Evolutionary conservation across 1,140 invertebrate genomes (phyloP).

Genomic region (Hesperophylax magnus): DNA sequence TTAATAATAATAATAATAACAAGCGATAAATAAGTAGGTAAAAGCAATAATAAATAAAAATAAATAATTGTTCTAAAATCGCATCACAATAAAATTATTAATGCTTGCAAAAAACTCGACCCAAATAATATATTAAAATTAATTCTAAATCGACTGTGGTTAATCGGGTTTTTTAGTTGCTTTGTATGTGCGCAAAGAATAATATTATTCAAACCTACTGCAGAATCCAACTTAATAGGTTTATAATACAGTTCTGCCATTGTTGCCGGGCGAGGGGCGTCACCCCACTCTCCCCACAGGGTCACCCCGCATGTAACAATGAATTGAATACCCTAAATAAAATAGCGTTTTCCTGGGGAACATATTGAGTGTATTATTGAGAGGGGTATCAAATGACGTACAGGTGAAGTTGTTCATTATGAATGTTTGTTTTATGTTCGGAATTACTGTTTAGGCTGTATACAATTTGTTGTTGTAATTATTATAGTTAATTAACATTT

Average conservation of each 20-base stretch:
- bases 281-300: conserved; percentile 5
- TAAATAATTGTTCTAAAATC: no score
- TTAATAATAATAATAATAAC: no score
- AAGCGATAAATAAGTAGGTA: no score
- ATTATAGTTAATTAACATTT: no score
- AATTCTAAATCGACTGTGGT: no score
- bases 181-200: background rate
- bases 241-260: conserved; percentile 43
- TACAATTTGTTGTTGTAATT: no score
- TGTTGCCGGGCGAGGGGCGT: conserved; percentile 9
- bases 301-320: background rate
- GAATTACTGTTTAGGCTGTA: no score
- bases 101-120: no score
- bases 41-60: no score
- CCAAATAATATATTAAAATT: no score
- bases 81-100: no score
- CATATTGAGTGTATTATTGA: conserved; percentile 12
- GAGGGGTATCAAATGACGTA: background rate
- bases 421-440: background rate
- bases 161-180: no score
- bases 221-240: conserved; percentile 43
- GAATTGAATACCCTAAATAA: conserved; percentile 51
- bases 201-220: conserved; percentile 22
- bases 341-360: background rate
- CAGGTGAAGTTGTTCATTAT: background rate